Percentiles rank a stretch among this genome's conserved stretches.
Conservation (phyloP, 1,140 invertebrate genomes). For the Cephus cinctus region DNA sequence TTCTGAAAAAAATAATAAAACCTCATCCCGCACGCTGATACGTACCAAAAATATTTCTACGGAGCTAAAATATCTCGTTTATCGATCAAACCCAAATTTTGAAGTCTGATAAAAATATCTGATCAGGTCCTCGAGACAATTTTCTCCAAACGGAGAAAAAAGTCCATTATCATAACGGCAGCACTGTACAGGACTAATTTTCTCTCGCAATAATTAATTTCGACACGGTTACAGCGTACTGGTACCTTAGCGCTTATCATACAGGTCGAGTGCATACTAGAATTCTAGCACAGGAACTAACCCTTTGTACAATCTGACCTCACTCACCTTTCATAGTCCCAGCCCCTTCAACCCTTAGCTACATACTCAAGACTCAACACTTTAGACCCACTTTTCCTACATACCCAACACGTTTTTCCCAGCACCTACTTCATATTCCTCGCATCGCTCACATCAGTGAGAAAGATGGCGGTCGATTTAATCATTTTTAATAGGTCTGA, state of each 20-base stretch:
- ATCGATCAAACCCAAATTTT: no score
- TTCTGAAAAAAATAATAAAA: no score
- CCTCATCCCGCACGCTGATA: no score
- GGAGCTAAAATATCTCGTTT: no score
- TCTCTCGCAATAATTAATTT: constrained; percentile 31
- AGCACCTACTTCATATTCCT: constrained; percentile 19
- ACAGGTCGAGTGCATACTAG: constrained; percentile 28
- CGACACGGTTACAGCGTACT: constrained; percentile 20
- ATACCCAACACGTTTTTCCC: constrained; percentile 10
- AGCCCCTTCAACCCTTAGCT: no score
- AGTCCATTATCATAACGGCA: neutral
- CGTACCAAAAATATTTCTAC: no score
- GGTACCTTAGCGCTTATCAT: constrained; percentile 24
- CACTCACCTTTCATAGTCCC: constrained; percentile 1
- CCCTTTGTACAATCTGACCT: neutral
- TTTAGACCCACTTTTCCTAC: neutral
- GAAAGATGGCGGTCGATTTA: no score
- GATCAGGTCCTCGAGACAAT: no score
- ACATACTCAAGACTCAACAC: neutral
- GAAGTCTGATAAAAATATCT: no score
- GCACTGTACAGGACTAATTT: constrained; percentile 13
- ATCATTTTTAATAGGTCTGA: no score
- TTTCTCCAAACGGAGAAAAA: neutral
- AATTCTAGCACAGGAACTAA: constrained; percentile 21
- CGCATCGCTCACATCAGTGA: constrained; percentile 1